phyloP scores from a whole-genome alignment of 2,888 invertebrate species.

The Tinea trinotella region DNA sequence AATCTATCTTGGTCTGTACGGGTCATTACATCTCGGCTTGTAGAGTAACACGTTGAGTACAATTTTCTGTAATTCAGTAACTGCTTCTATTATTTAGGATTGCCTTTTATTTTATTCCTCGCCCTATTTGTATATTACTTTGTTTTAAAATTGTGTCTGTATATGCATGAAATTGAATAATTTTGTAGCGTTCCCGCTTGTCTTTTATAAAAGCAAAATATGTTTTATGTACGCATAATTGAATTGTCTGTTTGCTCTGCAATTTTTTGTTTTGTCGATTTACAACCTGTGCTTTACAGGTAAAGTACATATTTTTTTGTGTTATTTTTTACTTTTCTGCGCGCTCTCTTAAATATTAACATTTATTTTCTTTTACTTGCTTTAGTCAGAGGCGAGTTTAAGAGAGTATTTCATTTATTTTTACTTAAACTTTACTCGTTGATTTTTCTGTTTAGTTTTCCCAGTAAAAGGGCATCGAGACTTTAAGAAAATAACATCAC shows the following conservation, averaged over 20 bases:
- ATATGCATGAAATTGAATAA: conserved; percentile 18
- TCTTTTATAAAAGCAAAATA: conserved; percentile 13
- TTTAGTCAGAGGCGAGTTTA: conserved; percentile 2
- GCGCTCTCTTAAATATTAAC: not conserved
- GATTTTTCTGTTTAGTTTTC: not conserved
- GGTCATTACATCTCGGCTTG: conserved; percentile 17
- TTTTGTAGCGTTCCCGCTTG: conserved; percentile 1
- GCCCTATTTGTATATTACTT: not conserved
- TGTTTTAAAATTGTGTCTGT: conserved; percentile 1
- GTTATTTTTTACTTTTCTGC: not conserved
- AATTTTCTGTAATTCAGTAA: conserved; percentile 15
- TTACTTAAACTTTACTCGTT: not conserved
- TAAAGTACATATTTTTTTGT: not conserved
- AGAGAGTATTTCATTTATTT: conserved; percentile 5
- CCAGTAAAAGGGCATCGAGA: not conserved
- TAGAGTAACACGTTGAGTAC: conserved; percentile 8
- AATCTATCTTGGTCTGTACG: conserved; percentile 19
- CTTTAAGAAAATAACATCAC: not conserved
- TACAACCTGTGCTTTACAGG: conserved; percentile 18
- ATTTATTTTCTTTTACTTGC: conserved; percentile 10
- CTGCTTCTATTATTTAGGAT: conserved; percentile 14
- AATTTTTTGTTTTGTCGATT: conserved; percentile 31
- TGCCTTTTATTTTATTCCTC: conserved; percentile 12
- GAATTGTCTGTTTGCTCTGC: conserved; percentile 49
- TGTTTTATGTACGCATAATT: conserved; percentile 35